phyloP scores from a whole-genome alignment of 2,113 vertebrate species.

The Pedetes capensis region DNA sequence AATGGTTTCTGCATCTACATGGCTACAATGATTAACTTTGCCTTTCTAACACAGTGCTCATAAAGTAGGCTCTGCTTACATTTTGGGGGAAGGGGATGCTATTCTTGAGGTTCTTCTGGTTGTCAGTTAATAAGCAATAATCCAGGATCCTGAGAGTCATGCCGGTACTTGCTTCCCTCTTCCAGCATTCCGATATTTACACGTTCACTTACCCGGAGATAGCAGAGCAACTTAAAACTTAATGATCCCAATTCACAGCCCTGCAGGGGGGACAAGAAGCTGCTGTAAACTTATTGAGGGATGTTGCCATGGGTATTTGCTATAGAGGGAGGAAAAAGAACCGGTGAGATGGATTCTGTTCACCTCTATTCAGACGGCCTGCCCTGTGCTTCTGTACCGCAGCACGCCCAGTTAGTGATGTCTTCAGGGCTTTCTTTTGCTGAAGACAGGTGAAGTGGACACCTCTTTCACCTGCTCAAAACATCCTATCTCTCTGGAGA shows the following conservation, averaged over 20 bases:
- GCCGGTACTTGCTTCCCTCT: constrained; percentile 71
- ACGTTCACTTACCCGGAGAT: constrained; percentile 69
- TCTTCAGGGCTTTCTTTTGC: not conserved
- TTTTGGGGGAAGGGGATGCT: constrained; percentile 38
- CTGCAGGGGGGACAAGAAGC: constrained; percentile 63
- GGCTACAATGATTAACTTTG: constrained; percentile 77
- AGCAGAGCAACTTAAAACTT: constrained; percentile 77
- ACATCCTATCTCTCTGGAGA: not conserved
- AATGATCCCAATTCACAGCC: constrained; percentile 77
- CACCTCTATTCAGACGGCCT: not conserved
- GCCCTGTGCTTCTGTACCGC: not conserved
- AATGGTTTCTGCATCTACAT: constrained; percentile 80
- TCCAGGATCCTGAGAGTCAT: constrained; percentile 70
- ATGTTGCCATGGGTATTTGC: constrained; percentile 26
- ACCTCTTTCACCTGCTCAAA: not conserved
- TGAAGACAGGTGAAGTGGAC: not conserved
- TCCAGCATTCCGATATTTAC: constrained; percentile 75
- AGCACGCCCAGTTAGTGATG: not conserved
- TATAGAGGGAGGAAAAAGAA: constrained; percentile 16
- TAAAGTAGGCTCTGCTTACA: constrained; percentile 57
- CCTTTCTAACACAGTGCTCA: constrained; percentile 63
- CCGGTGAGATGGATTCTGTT: not conserved
- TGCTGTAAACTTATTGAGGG: constrained; percentile 61
- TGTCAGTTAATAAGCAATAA: constrained; percentile 80
- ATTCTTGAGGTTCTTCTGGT: constrained; percentile 70